These are phyloP conservation scores for Anthopleura sola DNA, from an alignment of 64 coral and sea anemone species.

Conservation along the genomic window DNA sequence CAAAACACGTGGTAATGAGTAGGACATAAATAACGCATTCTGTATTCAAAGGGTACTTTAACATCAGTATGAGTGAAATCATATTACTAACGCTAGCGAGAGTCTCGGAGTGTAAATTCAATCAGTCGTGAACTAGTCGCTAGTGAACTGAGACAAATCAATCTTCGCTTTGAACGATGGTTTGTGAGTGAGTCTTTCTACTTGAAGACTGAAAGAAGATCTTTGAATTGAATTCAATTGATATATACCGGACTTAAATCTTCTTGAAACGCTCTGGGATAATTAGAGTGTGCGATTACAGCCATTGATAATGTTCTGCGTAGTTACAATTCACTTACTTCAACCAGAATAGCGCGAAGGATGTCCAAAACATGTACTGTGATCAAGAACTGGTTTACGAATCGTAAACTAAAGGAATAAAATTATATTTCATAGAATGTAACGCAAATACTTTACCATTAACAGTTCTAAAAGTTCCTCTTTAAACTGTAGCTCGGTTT, in stretches of 20 bases:
- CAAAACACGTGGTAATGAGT: neutral
- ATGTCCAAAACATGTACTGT: neutral
- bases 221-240: neutral
- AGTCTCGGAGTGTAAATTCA: neutral
- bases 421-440: neutral
- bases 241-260: neutral
- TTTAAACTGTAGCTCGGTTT: slow-evolving; percentile 62
- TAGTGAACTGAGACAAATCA: neutral
- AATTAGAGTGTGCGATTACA: neutral
- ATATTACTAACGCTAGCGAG: neutral
- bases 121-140: neutral
- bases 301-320: neutral
- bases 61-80: neutral
- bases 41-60: neutral
- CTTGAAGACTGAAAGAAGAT: neutral
- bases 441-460: slow-evolving; percentile 25
- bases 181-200: neutral
- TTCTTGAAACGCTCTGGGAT: neutral
- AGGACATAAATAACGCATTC: neutral
- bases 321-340: neutral
- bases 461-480: slow-evolving; percentile 64
- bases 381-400: neutral
- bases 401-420: neutral
- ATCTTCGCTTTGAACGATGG: neutral
- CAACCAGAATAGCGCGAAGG: neutral